Conservation (phyloP, 2,113 vertebrate genomes). For the Peromyscus polionotus region DNA sequence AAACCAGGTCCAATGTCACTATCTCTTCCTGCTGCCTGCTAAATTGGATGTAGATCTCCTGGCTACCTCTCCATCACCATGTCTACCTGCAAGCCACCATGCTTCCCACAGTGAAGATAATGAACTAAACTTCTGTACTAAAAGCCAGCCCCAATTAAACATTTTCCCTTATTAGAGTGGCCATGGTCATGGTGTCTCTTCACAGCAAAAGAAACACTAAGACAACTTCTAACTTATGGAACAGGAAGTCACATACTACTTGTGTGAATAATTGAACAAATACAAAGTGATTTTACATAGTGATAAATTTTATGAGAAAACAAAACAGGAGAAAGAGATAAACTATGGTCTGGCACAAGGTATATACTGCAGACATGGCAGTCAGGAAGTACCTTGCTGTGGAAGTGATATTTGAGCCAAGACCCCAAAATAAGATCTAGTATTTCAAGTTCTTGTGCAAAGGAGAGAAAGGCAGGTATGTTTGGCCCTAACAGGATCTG, state of each 20-base stretch:
- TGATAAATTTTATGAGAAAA: background rate
- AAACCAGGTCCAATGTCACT: background rate
- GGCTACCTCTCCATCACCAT: background rate
- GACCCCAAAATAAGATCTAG: background rate
- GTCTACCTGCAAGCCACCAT: background rate
- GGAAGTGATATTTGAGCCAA: background rate
- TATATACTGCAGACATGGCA: rapidly evolving
- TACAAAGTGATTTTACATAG: background rate
- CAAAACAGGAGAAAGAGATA: background rate
- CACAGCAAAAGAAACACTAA: background rate
- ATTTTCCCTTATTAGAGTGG: background rate
- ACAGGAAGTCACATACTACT: background rate
- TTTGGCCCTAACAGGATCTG: background rate
- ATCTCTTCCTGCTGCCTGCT: background rate
- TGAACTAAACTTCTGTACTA: background rate
- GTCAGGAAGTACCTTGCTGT: background rate
- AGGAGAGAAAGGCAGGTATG: background rate
- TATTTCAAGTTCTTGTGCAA: background rate
- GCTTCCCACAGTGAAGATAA: background rate
- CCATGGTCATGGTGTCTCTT: background rate
- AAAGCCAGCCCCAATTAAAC: background rate
- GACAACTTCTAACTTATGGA: background rate
- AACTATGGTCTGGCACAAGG: rapidly evolving
- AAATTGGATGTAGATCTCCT: background rate
- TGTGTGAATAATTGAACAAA: background rate